Evolutionary conservation across 2,797 vertebrate genomes (phyloP).

Genomic region (Coregonus sp.): DNA sequence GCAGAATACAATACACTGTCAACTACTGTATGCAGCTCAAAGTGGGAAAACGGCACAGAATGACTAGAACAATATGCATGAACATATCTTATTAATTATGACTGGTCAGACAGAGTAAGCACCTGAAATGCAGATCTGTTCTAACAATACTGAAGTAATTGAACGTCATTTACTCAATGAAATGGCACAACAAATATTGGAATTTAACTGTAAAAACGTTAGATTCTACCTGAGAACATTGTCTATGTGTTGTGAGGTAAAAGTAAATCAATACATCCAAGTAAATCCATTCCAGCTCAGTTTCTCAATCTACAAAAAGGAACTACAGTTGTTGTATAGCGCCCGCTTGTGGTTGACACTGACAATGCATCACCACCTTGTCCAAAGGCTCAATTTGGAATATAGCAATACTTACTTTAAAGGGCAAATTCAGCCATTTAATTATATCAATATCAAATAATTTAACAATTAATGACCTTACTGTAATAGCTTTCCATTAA

Average conservation of each 20-base stretch:
- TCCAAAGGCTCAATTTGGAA: not conserved
- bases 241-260: not conserved
- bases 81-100: not conserved
- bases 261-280: not conserved
- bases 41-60: conserved; percentile 34
- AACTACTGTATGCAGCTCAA: conserved; percentile 27
- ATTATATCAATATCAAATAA: no score
- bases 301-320: not conserved
- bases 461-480: no score
- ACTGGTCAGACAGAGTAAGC: conserved; percentile 11
- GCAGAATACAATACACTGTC: conserved; percentile 56
- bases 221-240: not conserved
- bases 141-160: not conserved
- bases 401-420: no score
- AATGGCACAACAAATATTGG: not conserved
- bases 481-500: no score
- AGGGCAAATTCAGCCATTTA: no score
- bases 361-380: conserved; percentile 13
- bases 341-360: conserved; percentile 67
- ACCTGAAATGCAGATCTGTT: conserved; percentile 39
- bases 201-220: not conserved
- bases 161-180: not conserved
- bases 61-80: conserved; percentile 34
- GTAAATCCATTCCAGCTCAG: not conserved
- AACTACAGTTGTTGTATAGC: conserved; percentile 59